These are phyloP conservation scores for Diprion similis DNA, from an alignment of 1,140 invertebrate species.

Conservation along the genomic window DNA sequence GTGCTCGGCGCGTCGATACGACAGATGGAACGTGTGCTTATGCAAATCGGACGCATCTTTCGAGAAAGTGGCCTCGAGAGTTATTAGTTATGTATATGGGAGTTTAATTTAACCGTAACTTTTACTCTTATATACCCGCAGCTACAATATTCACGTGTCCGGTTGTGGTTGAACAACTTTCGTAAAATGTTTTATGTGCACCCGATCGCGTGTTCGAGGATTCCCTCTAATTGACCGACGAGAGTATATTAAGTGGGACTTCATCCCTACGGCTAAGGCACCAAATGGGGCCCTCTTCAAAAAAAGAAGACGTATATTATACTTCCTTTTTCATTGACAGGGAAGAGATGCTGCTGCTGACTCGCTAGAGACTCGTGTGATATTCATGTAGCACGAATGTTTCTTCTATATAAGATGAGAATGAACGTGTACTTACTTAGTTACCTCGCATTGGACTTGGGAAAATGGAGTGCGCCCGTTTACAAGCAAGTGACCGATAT, in stretches of 20 bases:
- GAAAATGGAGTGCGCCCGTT: too few species aligned
- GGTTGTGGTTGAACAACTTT: background rate
- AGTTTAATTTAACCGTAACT: slow-evolving; percentile 6
- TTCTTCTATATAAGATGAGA: too few species aligned
- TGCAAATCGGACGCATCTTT: background rate
- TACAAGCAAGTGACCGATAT: too few species aligned
- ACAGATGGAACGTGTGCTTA: slow-evolving; percentile 4
- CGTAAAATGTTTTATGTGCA: background rate
- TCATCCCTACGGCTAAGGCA: background rate
- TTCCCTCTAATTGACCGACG: background rate
- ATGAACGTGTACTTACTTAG: too few species aligned
- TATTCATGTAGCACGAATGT: too few species aligned
- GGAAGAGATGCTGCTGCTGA: too few species aligned
- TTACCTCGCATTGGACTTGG: too few species aligned
- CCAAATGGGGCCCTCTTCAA: background rate
- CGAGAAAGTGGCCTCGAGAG: background rate
- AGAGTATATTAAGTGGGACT: background rate
- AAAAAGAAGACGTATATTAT: background rate
- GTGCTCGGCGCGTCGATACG: background rate
- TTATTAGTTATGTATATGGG: background rate
- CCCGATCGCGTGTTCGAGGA: background rate
- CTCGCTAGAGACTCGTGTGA: too few species aligned
- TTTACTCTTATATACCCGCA: background rate
- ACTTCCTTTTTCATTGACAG: too few species aligned
- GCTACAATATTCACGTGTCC: background rate